Base-by-base conservation (phyloP, 2,888 invertebrate species). In the Maniola hyperantus region DNA sequence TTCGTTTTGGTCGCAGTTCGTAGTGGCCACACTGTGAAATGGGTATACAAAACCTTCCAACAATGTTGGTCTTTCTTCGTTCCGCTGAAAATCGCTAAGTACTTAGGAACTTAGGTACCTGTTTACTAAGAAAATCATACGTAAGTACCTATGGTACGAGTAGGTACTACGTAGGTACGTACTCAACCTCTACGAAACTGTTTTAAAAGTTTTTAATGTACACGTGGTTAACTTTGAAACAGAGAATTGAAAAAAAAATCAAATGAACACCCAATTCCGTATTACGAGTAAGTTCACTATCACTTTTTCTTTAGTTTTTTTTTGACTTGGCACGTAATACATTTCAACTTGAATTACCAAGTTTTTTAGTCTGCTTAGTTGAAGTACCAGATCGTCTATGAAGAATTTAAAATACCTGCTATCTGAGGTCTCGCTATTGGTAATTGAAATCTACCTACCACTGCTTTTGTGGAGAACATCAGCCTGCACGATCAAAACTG, bases 1-100 rank as follows among this genome's bases (percentile, higher is more conserved):
- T 88, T 89, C 83, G 86, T 84, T 83, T 85, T 85, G 87, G 83
- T 80, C 77, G 80, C 79, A 80, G 83, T 84, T 85, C 81, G 73
- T 71, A 79, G 77, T 79, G 76, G 82, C 78, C 78, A 77, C 77
- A 79, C 79, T 83, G 82, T 83, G 82, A 85, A 85, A 87, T 83
- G 80, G 83, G 85, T 83, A n/a, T n/a, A 83, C 83, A 83, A 87
- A 83, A 85, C 79, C 80, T 76, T 74, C 76, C 77, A 75, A 79
- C 79, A 82, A 82, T 83, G 79, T 80, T 76, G 74, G 74, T 74
- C 76, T 74, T 77, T 75, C 76, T 83, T 79, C 79, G 81, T 81
- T 84, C 74, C 79, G 76, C 78, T 80, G 77, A 80, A 83, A 81
- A 78, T 79, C 71, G 20, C 13, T 26, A 26, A 26, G 26, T 42